Conservation (phyloP, 2,888 invertebrate species). For the Malthinus flaveolus region DNA sequence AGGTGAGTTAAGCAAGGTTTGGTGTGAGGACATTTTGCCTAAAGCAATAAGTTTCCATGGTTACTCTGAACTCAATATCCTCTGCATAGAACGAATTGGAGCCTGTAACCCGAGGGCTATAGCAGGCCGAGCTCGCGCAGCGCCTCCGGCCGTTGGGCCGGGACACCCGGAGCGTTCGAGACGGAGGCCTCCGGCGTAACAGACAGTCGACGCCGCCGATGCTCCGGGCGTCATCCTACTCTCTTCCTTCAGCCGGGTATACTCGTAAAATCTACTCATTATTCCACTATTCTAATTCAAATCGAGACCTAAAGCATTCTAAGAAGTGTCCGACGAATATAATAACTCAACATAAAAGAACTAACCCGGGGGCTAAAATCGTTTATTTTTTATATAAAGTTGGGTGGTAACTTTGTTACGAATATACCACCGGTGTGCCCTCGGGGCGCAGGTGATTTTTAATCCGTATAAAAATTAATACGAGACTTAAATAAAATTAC, state of each 20-base stretch:
- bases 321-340: slow-evolving; percentile 37
- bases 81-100: slow-evolving; percentile 49
- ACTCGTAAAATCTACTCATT: slow-evolving; percentile 38
- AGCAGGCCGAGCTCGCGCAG: slow-evolving; percentile 38
- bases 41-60: slow-evolving; percentile 44
- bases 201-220: slow-evolving; percentile 45
- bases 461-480: not conserved
- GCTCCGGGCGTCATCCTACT: slow-evolving; percentile 34
- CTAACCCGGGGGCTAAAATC: slow-evolving; percentile 9
- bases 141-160: slow-evolving; percentile 39
- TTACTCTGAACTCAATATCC: slow-evolving; percentile 49
- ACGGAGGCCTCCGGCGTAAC: slow-evolving; percentile 37
- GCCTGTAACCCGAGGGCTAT: slow-evolving; percentile 27
- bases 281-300: slow-evolving; percentile 39
- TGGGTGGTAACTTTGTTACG: slow-evolving; percentile 17
- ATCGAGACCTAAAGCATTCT: slow-evolving; percentile 31
- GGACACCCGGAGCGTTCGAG: slow-evolving; percentile 44
- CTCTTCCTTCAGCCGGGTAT: slow-evolving; percentile 34
- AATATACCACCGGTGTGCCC: slow-evolving; percentile 7
- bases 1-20: slow-evolving; percentile 27
- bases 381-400: slow-evolving; percentile 21
- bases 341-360: slow-evolving; percentile 34
- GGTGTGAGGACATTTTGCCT: slow-evolving; percentile 36
- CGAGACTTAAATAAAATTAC: too few species aligned
- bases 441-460: slow-evolving; percentile 17